Evolutionary conservation across 2,888 invertebrate genomes (phyloP).

Genomic region (Luperina nickerlii): DNA sequence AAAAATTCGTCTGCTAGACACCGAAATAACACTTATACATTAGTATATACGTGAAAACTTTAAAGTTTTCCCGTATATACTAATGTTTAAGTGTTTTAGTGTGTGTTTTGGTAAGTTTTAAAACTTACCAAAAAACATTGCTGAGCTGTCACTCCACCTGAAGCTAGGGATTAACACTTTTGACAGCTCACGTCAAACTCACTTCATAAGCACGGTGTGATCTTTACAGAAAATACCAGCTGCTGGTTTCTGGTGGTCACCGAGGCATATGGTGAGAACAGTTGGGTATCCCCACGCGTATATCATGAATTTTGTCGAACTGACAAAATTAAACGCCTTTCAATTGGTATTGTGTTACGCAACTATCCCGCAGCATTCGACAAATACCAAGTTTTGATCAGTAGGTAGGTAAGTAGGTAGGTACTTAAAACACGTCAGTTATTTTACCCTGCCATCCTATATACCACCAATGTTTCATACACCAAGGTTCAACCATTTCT

Average conservation of each 20-base stretch:
- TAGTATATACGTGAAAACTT: background rate
- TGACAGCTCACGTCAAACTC: too few relatives aligned
- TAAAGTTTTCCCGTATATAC: too few relatives aligned
- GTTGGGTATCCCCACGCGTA: slow-evolving; percentile 91
- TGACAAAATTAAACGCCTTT: background rate
- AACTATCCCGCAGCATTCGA: background rate
- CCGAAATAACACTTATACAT: background rate
- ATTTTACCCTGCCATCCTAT: background rate
- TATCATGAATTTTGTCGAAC: slow-evolving; percentile 69
- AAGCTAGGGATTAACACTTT: too few relatives aligned
- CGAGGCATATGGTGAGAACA: slow-evolving; percentile 87
- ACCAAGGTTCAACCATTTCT: background rate
- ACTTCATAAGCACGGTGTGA: too few relatives aligned
- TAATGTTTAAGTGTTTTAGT: too few relatives aligned
- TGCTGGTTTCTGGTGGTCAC: slow-evolving; percentile 87
- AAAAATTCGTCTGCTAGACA: background rate
- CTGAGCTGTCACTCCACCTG: too few relatives aligned
- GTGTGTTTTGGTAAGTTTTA: too few relatives aligned
- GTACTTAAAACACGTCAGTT: background rate
- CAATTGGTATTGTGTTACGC: background rate
- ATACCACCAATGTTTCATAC: background rate
- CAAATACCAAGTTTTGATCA: background rate
- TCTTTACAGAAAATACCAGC: too few relatives aligned
- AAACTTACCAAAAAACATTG: slow-evolving; percentile 91
- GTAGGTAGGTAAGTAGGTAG: background rate